These are phyloP conservation scores for Nettapus auritus DNA, from an alignment of 2,113 vertebrate genomes.

Conservation along the genomic window DNA sequence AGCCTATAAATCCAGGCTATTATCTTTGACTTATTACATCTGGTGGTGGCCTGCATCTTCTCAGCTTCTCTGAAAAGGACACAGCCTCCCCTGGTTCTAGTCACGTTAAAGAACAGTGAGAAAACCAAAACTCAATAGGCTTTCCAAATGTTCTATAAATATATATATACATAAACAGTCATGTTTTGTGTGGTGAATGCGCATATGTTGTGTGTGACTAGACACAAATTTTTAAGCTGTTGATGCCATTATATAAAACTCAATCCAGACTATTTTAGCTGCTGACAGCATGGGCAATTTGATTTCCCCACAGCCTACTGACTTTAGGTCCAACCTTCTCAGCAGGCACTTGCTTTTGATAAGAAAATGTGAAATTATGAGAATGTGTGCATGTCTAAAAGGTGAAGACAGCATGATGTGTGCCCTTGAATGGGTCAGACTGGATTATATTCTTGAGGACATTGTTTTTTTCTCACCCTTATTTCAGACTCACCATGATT, in stretches of 20 bases:
- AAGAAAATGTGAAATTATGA: not conserved
- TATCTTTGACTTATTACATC: not conserved
- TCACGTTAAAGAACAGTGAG: rapidly evolving
- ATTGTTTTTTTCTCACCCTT: not conserved
- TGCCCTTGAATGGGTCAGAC: not conserved
- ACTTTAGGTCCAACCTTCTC: not conserved
- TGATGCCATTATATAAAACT: not conserved
- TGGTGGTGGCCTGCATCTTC: not conserved
- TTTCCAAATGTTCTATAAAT: not conserved
- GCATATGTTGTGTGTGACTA: not conserved
- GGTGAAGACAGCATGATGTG: not conserved
- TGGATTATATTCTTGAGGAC: not conserved
- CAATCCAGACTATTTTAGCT: not conserved
- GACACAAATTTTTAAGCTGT: not conserved
- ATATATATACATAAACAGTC: not conserved
- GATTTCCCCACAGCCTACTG: not conserved
- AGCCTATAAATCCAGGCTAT: not conserved
- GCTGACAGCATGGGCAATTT: not conserved
- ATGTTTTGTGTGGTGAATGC: not conserved
- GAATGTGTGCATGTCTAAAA: not conserved
- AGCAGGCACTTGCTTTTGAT: not conserved
- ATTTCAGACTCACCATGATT: not conserved
- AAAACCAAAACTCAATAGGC: not conserved
- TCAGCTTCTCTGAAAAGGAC: not conserved
- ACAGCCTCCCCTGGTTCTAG: not conserved